Conservation (phyloP, 2,888 invertebrate species). For the Papilio demoleus region DNA sequence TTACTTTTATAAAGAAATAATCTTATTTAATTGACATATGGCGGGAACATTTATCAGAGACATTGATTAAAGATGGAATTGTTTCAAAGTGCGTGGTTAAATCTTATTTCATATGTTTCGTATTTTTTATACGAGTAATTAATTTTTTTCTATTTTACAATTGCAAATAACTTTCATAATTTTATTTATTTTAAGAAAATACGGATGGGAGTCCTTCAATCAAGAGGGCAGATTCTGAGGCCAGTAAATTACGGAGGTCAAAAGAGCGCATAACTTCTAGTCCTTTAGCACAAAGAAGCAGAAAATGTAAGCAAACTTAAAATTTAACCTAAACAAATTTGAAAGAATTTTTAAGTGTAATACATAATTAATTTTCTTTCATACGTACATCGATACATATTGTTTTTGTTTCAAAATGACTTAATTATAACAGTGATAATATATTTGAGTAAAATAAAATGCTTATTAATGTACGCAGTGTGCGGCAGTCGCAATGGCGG, state of each 20-base stretch:
- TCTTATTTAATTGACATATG: not conserved
- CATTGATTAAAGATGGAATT: not conserved
- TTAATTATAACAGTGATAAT: too few species aligned
- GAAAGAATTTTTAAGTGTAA: too few species aligned
- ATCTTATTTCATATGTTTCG: too few species aligned
- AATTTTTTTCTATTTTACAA: not conserved
- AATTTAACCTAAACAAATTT: not conserved
- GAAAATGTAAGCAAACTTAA: constrained; percentile 66
- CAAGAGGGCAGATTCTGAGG: constrained; percentile 71
- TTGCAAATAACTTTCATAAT: not conserved
- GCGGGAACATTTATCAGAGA: not conserved
- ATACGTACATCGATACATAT: too few species aligned
- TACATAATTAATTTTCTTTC: too few species aligned
- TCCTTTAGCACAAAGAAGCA: constrained; percentile 72
- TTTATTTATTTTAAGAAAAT: constrained; percentile 61
- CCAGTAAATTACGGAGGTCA: constrained; percentile 68
- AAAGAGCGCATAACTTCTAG: constrained; percentile 76
- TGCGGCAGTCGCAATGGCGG: constrained; percentile 66
- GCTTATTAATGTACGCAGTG: constrained; percentile 53
- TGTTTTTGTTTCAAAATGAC: too few species aligned
- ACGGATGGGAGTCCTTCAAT: constrained; percentile 70
- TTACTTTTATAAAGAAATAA: not conserved
- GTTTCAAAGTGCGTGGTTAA: not conserved
- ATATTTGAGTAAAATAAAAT: too few species aligned
- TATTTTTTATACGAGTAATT: not conserved